Conservation (phyloP, 2,888 invertebrate species). For the Vannuccia rotundouncinata region DNA sequence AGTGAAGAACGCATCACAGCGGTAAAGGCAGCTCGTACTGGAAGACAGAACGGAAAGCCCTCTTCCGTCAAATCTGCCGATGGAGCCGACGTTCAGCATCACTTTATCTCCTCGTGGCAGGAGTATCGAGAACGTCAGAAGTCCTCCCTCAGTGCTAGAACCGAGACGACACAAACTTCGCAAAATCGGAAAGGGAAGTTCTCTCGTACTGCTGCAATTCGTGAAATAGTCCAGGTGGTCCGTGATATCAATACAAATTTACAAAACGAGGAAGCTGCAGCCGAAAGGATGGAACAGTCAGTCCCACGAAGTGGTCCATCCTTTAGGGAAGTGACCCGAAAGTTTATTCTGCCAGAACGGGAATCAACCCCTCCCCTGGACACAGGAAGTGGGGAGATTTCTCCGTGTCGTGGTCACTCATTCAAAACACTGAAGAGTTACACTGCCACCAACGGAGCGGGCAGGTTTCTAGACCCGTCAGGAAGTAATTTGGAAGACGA, state of each 20-base stretch:
- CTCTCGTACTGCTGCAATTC: not conserved
- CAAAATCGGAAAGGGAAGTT: not conserved
- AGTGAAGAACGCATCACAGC: not conserved
- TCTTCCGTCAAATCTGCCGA: not conserved
- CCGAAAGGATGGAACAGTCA: not conserved
- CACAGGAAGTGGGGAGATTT: not conserved
- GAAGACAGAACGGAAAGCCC: not conserved
- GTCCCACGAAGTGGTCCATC: not conserved
- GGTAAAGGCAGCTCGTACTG: not conserved
- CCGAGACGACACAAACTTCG: not conserved
- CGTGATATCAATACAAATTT: constrained; percentile 1
- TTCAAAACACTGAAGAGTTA: not conserved
- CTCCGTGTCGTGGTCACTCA: not conserved
- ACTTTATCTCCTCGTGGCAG: not conserved
- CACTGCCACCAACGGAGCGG: not conserved
- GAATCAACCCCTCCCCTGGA: not conserved
- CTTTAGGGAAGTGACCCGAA: not conserved
- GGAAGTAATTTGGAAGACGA: not conserved
- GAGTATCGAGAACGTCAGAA: not conserved
- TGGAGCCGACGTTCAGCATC: not conserved
- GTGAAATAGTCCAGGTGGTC: not conserved
- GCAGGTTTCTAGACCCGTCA: not conserved
- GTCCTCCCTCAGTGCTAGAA: not conserved
- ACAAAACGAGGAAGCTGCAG: not conserved
- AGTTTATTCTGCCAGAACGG: not conserved